Evolutionary conservation across 2,113 vertebrate genomes (phyloP), one percentile per base, ranked within the genome.

Genomic region (Charadrius vociferus): DNA sequence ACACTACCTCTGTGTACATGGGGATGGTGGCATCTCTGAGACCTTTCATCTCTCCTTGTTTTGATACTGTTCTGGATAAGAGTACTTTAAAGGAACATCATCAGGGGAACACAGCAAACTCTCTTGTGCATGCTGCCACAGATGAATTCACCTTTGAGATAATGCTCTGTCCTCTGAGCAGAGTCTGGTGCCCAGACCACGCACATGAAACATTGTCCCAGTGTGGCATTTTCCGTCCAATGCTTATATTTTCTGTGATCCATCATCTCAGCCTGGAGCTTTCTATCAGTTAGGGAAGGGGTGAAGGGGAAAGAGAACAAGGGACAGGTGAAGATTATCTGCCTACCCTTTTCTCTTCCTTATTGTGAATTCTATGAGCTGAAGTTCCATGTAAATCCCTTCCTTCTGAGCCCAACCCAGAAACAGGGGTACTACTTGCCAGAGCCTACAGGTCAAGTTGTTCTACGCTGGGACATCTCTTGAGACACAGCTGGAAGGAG

Each of bases 271-370:
- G 7, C 1, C 1, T 37, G 20, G 37, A 82, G 34, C 22, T 82
- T 82, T 79, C 62, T 65, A 19, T 37, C 20, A 36, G 10, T 0
- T 81, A 32, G 2, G 22, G 14, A 52, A 4, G 3, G 8, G 2
- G 0, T 24, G 0, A 43, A 56, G 23, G 91, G 21, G 16, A 36
- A 81, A 2, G 17, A 37, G 7, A 23, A 32, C 21, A 68, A 88
- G 39, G 13, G n/a, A 18, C 26, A 50, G 13, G 9, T 21, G 11
- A 59, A 55, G 22, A 63, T 63, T 27, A 27, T 68, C 30, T 55
- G 19, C 43, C 23, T 77, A 55, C 15, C 4, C 41, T 80, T 88
- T 62, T 24, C 4, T 61, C 29, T 72, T 82, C 32, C 26, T 8
- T 56, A 36, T 18, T 49, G 39, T 43, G 41, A 68, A 39, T 67